Evolutionary conservation across 2,888 invertebrate genomes (phyloP).

Genomic region (Drosophila buzzatii): DNA sequence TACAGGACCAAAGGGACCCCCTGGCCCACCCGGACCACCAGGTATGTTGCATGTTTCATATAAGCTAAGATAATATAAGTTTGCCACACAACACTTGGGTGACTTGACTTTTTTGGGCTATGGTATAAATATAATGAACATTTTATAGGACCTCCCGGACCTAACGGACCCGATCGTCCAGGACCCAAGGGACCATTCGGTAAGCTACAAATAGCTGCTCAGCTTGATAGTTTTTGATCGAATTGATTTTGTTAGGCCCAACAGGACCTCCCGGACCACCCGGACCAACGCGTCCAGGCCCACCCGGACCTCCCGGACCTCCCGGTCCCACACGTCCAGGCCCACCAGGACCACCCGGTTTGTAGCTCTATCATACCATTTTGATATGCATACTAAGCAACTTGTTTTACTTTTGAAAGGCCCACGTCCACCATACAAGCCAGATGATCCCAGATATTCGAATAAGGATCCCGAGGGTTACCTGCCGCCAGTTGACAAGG

Average conservation of each 20-base stretch:
- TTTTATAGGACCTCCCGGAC: slow-evolving; percentile 63
- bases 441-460: slow-evolving; percentile 78
- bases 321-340: slow-evolving; percentile 56
- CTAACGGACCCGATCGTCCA: slow-evolving; percentile 64
- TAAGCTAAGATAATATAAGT: background rate
- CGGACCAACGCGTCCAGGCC: slow-evolving; percentile 20
- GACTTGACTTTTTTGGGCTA: background rate
- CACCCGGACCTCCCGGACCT: slow-evolving; percentile 54
- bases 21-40: slow-evolving; percentile 81
- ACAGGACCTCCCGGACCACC: slow-evolving; percentile 55
- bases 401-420: slow-evolving; percentile 32
- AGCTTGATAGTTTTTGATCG: background rate
- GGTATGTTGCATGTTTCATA: slow-evolving; percentile 38
- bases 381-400: background rate
- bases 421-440: slow-evolving; percentile 48
- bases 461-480: slow-evolving; percentile 81
- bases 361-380: background rate
- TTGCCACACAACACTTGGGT: background rate
- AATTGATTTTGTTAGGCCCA: slow-evolving; percentile 29
- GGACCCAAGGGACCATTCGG: slow-evolving; percentile 67
- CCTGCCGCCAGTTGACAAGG: slow-evolving; percentile 85
- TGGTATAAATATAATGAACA: slow-evolving; percentile 8
- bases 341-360: slow-evolving; percentile 53
- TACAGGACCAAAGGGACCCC: slow-evolving; percentile 75
- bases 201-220: background rate